These are phyloP conservation scores for Pocota personata DNA, from an alignment of 2,888 invertebrate genomes.

Conservation along the genomic window DNA sequence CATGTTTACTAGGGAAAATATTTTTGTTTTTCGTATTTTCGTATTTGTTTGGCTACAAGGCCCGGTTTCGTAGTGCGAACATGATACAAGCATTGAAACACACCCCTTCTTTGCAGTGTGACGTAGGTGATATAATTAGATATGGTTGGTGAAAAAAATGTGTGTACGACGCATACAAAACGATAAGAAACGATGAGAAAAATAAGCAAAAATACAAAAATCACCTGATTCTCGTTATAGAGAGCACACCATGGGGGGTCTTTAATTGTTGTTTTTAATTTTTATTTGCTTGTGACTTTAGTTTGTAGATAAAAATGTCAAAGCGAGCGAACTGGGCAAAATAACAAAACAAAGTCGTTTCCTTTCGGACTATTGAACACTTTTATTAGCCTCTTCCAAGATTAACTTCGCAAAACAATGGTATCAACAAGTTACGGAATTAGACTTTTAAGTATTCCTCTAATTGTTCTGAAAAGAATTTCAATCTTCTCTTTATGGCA, in stretches of 20 bases:
- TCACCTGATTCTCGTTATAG: constrained; percentile 17
- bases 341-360: not conserved
- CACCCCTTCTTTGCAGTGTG: constrained; percentile 19
- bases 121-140: constrained; percentile 6
- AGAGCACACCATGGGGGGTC: not conserved
- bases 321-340: not conserved
- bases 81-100: not conserved
- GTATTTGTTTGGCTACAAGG: not conserved
- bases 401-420: too few relatives aligned
- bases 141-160: not conserved
- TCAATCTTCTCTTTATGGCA: too few relatives aligned
- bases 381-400: not conserved
- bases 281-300: not conserved
- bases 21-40: not conserved
- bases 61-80: not conserved
- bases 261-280: not conserved
- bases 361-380: not conserved
- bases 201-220: not conserved
- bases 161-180: not conserved
- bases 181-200: not conserved
- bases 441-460: too few relatives aligned
- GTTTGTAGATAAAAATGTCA: not conserved
- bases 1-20: constrained; percentile 37
- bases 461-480: too few relatives aligned
- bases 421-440: too few relatives aligned